Base-by-base conservation (phyloP, 1,140 invertebrate genomes). In the Diabrotica virgifera region DNA sequence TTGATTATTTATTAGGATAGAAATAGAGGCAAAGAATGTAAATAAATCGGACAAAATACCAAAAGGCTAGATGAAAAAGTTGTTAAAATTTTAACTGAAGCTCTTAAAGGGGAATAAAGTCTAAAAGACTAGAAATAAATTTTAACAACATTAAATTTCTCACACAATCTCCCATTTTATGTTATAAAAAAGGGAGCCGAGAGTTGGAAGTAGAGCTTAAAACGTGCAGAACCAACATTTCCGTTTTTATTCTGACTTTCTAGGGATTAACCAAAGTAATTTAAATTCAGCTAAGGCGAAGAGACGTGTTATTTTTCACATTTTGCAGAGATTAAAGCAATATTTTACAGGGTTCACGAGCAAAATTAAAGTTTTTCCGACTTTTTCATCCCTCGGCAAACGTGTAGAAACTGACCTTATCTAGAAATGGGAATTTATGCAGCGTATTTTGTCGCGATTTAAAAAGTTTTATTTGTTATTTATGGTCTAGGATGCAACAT, bases 271-370 rank as follows among this genome's bases (percentile, higher is more conserved):
- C 68, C 72, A 73, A 54, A 77, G 76, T 75, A 76, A 77, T 77
- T 77, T 77, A 77, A 77, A 77, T 77, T 74, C 76, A 76, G 72
- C 74, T 76, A 77, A 77, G 76, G 76, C 74, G 70, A 72, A 64
- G 66, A 72, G 68, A 63, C 66, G 71, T 70, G 74, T 76, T 76
- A 76, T 77, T 77, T 77, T 76, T 76, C 74, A 72, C 74, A 74
- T 77, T 77, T 76, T 70, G 70, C 76, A 72, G 74, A 77, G 76
- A 77, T 77, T 77, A 77, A 77, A 77, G 76, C 75, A 75, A 77
- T 77, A 77, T 77, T 77, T 77, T 74, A 77, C 75, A 70, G 68
- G 73, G 73, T 71, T 71, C 68, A 71, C 72, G 68, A 68, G 73
- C 70, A 70, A 76, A 76, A 76, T 77, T 77, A 77, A 77, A 77